Percentiles rank a stretch among this genome's conserved stretches.
Evolutionary conservation across 2,888 invertebrate species (phyloP).

Genomic region (Drosophila ustulata): DNA sequence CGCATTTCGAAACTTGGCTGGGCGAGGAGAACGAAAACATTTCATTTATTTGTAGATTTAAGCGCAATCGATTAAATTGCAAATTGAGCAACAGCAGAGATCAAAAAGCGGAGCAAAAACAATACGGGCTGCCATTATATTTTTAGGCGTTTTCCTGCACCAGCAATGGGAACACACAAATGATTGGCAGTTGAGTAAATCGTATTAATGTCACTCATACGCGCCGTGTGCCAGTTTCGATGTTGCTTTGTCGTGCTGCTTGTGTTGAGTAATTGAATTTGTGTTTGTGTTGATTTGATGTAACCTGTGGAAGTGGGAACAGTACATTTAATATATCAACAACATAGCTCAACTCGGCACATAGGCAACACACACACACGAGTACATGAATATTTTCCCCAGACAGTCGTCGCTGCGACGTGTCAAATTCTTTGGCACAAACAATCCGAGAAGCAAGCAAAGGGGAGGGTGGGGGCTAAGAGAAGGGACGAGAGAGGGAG

Average conservation of each 20-base stretch:
- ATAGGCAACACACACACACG: conserved; percentile 15
- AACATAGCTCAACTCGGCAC: conserved; percentile 8
- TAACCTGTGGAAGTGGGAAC: conserved; percentile 46
- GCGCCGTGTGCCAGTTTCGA: conserved; percentile 33
- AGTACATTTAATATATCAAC: conserved; percentile 56
- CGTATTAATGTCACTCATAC: conserved; percentile 81
- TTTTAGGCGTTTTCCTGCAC: conserved; percentile 18
- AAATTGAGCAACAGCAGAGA: conserved; percentile 55
- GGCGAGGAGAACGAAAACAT: conserved; percentile 19
- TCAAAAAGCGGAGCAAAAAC: conserved; percentile 58
- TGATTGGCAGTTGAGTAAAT: conserved; percentile 81
- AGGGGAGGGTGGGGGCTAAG: neutral
- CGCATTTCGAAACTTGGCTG: neutral
- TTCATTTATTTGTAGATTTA: conserved; percentile 62
- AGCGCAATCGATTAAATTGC: conserved; percentile 72
- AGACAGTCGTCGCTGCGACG: conserved; percentile 17
- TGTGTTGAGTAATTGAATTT: conserved; percentile 77
- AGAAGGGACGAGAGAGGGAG: neutral
- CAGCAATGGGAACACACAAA: conserved; percentile 48
- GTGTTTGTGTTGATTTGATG: conserved; percentile 77
- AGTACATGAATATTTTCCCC: neutral
- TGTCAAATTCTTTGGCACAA: conserved; percentile 26
- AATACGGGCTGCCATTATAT: conserved; percentile 28
- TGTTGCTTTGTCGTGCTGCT: conserved; percentile 12
- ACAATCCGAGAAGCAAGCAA: neutral